Conservation (phyloP, 2,888 invertebrate species). For the Drosophila falleni region DNA sequence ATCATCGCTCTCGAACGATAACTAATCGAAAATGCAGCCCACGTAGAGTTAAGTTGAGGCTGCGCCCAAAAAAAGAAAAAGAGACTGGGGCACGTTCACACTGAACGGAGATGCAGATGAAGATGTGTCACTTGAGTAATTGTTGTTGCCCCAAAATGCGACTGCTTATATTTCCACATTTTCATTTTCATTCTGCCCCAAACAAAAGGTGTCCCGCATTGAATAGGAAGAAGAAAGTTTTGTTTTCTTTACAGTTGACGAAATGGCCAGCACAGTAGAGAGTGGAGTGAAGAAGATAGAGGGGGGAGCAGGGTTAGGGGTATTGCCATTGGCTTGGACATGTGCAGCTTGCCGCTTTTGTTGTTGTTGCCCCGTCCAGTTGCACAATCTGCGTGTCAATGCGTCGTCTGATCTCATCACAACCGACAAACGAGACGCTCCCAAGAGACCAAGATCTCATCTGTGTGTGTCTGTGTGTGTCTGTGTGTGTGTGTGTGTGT, state of each 20-base stretch:
- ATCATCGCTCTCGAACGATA: constrained; percentile 6
- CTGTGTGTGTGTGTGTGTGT: constrained; percentile 37
- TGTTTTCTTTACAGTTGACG: constrained; percentile 16
- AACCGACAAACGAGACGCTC: constrained; percentile 42
- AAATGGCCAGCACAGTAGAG: not conserved
- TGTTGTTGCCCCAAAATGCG: constrained; percentile 50
- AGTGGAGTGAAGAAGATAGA: not conserved
- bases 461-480: constrained; percentile 29
- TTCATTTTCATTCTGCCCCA: constrained; percentile 26
- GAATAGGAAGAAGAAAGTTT: constrained; percentile 48
- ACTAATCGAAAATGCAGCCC: constrained; percentile 66
- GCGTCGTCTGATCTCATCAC: constrained; percentile 63
- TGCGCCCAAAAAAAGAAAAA: constrained; percentile 38
- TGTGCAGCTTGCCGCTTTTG: constrained; percentile 72
- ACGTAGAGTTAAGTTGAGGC: constrained; percentile 64
- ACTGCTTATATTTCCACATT: constrained; percentile 42
- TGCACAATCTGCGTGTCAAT: constrained; percentile 78
- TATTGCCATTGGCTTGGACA: constrained; percentile 46
- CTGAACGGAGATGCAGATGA: constrained; percentile 40
- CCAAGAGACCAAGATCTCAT: constrained; percentile 60
- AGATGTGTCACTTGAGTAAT: constrained; percentile 76
- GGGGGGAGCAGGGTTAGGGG: not conserved
- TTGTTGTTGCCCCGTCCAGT: constrained; percentile 39
- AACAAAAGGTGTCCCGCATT: constrained; percentile 36
- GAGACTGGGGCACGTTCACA: constrained; percentile 10